These are phyloP conservation scores for Thalassaphorura encarpata DNA, from an alignment of 1,140 invertebrate species.

Conservation along the genomic window DNA sequence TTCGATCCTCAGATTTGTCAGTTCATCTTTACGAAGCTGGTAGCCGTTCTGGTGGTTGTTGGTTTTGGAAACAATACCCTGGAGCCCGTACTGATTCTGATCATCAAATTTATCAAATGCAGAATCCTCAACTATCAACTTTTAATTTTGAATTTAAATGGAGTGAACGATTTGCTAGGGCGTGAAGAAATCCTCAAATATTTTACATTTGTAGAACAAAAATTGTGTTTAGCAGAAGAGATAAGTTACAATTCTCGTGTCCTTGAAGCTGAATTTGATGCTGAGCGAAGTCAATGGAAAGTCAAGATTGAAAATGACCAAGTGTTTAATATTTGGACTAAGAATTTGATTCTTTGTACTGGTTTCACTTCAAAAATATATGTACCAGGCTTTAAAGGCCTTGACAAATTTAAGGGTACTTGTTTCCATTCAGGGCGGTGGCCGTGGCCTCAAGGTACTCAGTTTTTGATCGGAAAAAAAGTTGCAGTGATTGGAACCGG, in stretches of 20 bases:
- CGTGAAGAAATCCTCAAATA: not conserved
- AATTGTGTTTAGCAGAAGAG: not conserved
- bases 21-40: slow-evolving; percentile 10
- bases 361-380: slow-evolving; percentile 1
- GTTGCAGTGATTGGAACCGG: slow-evolving; percentile 20
- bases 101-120: slow-evolving; percentile 1
- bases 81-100: slow-evolving; percentile 7
- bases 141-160: slow-evolving; percentile 1
- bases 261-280: not conserved
- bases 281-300: not conserved
- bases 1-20: not conserved
- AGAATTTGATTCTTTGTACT: slow-evolving; percentile 7
- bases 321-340: not conserved
- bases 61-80: slow-evolving; percentile 14
- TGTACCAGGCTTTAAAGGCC: not conserved
- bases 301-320: not conserved
- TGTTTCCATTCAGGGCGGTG: not conserved
- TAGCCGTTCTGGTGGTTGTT: not conserved
- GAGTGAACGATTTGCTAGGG: slow-evolving; percentile 8
- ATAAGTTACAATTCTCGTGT: slow-evolving; percentile 3
- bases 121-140: not conserved
- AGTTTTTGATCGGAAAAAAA: slow-evolving; percentile 9
- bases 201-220: not conserved
- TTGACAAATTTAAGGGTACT: slow-evolving; percentile 6
- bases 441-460: not conserved